Evolutionary conservation across 2,113 vertebrate species (phyloP).

Genomic region (Entelurus aequoreus): DNA sequence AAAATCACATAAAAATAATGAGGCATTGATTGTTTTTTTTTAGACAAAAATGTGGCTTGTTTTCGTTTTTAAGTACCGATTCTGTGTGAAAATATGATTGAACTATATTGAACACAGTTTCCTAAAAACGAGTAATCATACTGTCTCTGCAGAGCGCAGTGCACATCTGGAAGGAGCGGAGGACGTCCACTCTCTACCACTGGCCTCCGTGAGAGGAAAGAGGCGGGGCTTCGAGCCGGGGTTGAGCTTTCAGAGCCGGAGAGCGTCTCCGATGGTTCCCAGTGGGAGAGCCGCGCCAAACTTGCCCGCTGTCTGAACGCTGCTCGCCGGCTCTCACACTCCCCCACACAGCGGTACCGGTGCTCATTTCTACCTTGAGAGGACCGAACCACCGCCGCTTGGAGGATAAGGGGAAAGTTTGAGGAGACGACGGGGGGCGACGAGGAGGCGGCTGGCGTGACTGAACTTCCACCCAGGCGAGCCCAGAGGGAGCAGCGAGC

Average conservation of each 20-base stretch:
- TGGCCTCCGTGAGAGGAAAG: conserved; percentile 48
- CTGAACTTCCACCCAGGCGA: conserved; percentile 50
- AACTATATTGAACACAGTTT: too few relatives aligned
- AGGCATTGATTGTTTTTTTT: too few relatives aligned
- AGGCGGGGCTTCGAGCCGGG: conserved; percentile 55
- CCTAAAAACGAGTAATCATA: too few relatives aligned
- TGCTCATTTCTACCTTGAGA: conserved; percentile 4
- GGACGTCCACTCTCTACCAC: conserved; percentile 42
- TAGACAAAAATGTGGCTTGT: too few relatives aligned
- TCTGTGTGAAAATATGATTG: too few relatives aligned
- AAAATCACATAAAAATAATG: too few relatives aligned
- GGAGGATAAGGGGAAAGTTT: conserved; percentile 44
- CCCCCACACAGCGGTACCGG: background rate
- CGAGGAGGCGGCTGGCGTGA: conserved; percentile 21
- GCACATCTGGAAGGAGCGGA: conserved; percentile 52
- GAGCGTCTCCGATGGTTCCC: conserved; percentile 71
- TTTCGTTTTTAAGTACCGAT: too few relatives aligned
- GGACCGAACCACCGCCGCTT: conserved; percentile 6
- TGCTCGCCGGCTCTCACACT: conserved; percentile 23
- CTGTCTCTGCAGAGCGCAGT: background rate
- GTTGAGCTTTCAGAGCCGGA: conserved; percentile 60
- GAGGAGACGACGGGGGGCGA: conserved; percentile 33
- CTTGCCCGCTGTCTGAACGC: conserved; percentile 48
- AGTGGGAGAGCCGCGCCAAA: conserved; percentile 49
- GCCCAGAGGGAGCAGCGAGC: conserved; percentile 41